phyloP scores from a whole-genome alignment of 2,888 invertebrate genomes.

The Limnephilus rhombicus region DNA sequence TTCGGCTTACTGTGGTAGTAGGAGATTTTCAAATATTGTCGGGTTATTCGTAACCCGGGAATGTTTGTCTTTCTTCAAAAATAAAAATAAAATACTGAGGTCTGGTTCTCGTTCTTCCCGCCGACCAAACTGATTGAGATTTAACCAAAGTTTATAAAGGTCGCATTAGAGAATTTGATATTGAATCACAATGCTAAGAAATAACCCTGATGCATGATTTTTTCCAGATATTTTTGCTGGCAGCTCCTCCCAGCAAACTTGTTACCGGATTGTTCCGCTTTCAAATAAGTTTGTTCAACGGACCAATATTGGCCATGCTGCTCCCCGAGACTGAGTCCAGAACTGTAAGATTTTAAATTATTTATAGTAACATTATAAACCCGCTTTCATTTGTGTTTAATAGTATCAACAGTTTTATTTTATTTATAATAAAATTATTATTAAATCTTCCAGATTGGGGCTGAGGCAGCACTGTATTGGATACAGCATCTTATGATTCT shows the following conservation, averaged over 20 bases:
- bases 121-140: background rate
- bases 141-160: background rate
- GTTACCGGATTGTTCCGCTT: slow-evolving; percentile 92
- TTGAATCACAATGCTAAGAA: background rate
- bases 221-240: slow-evolving; percentile 91
- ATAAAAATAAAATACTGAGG: too few relatives aligned
- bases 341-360: slow-evolving; percentile 79
- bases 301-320: slow-evolving; percentile 93
- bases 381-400: background rate
- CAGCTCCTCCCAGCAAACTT: slow-evolving; percentile 89
- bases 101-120: background rate
- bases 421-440: background rate
- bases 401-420: background rate
- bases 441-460: slow-evolving; percentile 84
- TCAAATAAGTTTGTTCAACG: slow-evolving; percentile 95
- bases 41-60: too few relatives aligned
- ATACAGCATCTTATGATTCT: slow-evolving; percentile 97
- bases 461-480: slow-evolving; percentile 96
- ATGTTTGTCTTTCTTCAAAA: too few relatives aligned
- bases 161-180: background rate
- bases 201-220: background rate
- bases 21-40: too few relatives aligned
- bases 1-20: too few relatives aligned
- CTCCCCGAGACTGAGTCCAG: slow-evolving; percentile 97
- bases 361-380: slow-evolving; percentile 61